Percentiles rank a stretch among this genome's conserved stretches.
Evolutionary conservation across 2,888 invertebrate genomes (phyloP).

Genomic region (Tolmerus cingulatus): DNA sequence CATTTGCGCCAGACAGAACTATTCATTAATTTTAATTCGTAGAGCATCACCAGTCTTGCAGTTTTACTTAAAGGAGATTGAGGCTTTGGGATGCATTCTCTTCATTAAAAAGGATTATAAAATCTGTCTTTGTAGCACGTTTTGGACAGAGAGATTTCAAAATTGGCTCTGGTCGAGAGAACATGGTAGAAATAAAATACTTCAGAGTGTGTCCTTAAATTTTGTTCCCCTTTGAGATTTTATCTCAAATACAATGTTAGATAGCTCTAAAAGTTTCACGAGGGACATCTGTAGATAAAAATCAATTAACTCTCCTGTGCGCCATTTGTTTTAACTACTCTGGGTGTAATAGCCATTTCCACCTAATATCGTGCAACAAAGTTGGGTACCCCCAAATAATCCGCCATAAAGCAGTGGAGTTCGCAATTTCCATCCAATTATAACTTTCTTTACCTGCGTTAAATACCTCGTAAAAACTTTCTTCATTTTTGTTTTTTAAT

Average conservation of each 20-base stretch:
- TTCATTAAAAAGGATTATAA: neutral
- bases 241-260: neutral
- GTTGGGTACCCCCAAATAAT: neutral
- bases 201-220: neutral
- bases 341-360: neutral
- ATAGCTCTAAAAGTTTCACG: neutral
- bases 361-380: neutral
- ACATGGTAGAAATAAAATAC: neutral
- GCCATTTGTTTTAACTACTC: neutral
- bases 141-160: neutral
- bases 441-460: constrained; percentile 20
- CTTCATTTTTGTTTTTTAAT: neutral
- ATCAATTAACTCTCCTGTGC: neutral
- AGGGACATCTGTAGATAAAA: neutral
- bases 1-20: neutral
- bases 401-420: neutral
- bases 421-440: constrained; percentile 7
- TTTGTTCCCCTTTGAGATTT: neutral
- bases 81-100: neutral
- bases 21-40: neutral
- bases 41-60: neutral
- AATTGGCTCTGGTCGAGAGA: neutral
- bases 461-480: constrained; percentile 28
- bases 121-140: neutral
- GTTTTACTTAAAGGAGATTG: neutral